A percentile compares a stretch with the other conserved stretches of the same genome.
Evolutionary conservation across 2,888 invertebrate species (phyloP).

Genomic region (Papilio elwesi): DNA sequence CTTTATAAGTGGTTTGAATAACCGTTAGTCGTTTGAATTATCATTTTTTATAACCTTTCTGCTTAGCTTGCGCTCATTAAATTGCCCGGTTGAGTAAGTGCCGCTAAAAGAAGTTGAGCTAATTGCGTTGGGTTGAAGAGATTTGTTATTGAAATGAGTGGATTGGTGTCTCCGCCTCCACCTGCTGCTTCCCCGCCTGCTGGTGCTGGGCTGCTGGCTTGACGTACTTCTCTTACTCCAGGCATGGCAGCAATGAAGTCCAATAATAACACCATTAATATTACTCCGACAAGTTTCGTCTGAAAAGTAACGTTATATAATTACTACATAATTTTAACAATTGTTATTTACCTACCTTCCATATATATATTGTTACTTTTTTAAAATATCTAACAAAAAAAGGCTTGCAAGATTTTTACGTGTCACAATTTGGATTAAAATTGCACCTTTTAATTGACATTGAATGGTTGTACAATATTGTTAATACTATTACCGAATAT

Average conservation of each 20-base stretch:
- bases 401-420: not conserved
- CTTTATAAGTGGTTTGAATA: no score
- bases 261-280: not conserved
- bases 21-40: not conserved
- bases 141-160: conserved; percentile 6
- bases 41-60: not conserved
- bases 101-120: not conserved
- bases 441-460: not conserved
- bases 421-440: not conserved
- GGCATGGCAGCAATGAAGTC: not conserved
- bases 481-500: conserved; percentile 6
- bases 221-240: not conserved
- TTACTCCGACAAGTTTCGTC: not conserved
- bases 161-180: not conserved
- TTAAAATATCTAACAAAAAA: no score
- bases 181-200: not conserved
- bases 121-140: not conserved
- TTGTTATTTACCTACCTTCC: not conserved
- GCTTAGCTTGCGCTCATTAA: not conserved
- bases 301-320: not conserved
- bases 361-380: no score
- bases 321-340: not conserved
- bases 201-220: not conserved
- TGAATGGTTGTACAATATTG: not conserved
- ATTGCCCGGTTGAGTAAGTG: not conserved